Conservation (phyloP, 2,797 vertebrate genomes). For the Hybognathus amarus region DNA sequence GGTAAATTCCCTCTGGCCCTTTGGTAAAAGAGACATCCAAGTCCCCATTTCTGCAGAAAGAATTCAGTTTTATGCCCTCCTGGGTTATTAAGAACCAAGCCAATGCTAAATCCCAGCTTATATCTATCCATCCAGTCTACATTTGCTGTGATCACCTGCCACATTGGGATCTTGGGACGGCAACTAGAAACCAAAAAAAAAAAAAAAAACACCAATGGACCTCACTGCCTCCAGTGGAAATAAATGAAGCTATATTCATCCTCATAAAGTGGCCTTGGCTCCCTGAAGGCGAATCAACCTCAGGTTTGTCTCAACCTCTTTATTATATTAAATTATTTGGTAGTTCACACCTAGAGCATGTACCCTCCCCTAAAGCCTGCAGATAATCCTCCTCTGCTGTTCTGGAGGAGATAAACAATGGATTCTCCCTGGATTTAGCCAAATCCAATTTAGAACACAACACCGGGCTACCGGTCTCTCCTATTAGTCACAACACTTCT, state of each 20-base stretch:
- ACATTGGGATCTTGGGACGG: background rate
- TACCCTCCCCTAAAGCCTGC: constrained; percentile 23
- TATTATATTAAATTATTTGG: constrained; percentile 25
- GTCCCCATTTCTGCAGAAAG: constrained; percentile 4
- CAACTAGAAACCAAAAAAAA: background rate
- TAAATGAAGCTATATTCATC: constrained; percentile 39
- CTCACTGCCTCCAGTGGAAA: constrained; percentile 24
- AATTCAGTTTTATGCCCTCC: constrained; percentile 33
- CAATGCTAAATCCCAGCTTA: constrained; percentile 31
- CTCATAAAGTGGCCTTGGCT: constrained; percentile 32
- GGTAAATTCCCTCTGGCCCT: background rate
- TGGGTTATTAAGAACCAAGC: constrained; percentile 38
- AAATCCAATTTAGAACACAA: constrained; percentile 48
- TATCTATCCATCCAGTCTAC: constrained; percentile 21
- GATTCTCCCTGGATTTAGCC: constrained; percentile 44
- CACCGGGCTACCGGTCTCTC: background rate
- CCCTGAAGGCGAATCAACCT: constrained; percentile 23
- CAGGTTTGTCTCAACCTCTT: background rate
- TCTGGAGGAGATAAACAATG: constrained; percentile 53
- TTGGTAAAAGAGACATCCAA: background rate
- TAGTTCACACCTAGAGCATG: constrained; percentile 26
- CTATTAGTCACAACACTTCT: constrained; percentile 16
- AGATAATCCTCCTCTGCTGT: constrained; percentile 47
- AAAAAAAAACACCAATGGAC: constrained; percentile 5
- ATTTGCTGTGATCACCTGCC: constrained; percentile 9